Base-by-base conservation (phyloP, 2,888 invertebrate species). In the Amphipyra berbera region DNA sequence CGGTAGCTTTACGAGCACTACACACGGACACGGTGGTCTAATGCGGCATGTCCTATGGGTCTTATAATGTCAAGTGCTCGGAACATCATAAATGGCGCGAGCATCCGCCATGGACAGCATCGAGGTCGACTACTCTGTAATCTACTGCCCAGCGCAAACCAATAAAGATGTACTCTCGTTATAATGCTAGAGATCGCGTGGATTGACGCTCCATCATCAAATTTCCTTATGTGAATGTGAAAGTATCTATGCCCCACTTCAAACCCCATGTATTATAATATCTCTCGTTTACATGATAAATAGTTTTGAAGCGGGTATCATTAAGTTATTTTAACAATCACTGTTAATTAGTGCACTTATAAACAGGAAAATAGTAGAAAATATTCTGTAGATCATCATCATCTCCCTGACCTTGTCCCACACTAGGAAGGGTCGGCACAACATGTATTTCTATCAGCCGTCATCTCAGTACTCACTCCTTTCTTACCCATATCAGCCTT, bases 141-240 rank as follows among this genome's bases (percentile, higher is more conserved):
- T 58, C 58, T 54, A 52, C 55, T 45, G 55, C 13, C 41, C 44
- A 64, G 27, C 50, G 42, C 63, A 41, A 56, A 66, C 61, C 47
- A 48, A 71, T 56, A 48, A 55, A 58, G 33, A 55, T 21, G 46
- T 50, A 61, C 47, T 57, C 56, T 52, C 38, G 57, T 47, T 57
- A 15, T 44, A 58, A 52, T 50, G 44, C 33, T 44, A 58, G 61
- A 44, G 21, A 61, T 61, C 58, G n/a, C n/a, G 61, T 57, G 53
- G 62, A 59, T 55, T 50, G 70, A 65, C 41, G 61, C 61, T 62
- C 46, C 59, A 65, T 70, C 64, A 76, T 71, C 64, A 61, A 74
- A 76, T 68, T 68, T 67, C 42, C 71, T 63, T 59, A 64, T 56
- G 50, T 52, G 69, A 68, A 69, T 61, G 58, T 63, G 9, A 73